Conservation (phyloP, 2,888 invertebrate species). For the Drosophila heteroneura region DNA sequence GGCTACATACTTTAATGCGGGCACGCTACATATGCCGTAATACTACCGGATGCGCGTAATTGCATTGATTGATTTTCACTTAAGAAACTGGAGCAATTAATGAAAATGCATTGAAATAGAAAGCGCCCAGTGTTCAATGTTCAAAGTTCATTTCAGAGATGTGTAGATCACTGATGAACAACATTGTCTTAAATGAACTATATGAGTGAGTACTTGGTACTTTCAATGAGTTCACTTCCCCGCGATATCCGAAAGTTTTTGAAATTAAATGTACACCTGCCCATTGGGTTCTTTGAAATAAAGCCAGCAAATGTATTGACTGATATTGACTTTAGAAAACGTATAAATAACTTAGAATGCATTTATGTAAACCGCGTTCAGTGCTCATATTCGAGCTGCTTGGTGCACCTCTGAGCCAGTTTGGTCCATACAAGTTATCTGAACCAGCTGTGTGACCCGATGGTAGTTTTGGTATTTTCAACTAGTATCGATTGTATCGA, state of each 20-base stretch:
- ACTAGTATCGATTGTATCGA: slow-evolving; percentile 4
- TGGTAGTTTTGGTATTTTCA: slow-evolving; percentile 16
- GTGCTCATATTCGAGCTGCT: neutral
- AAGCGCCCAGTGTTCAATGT: slow-evolving; percentile 52
- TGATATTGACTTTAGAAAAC: neutral
- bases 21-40: slow-evolving; percentile 55
- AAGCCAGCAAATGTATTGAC: neutral
- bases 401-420: slow-evolving; percentile 3
- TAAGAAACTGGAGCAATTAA: slow-evolving; percentile 69
- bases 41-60: slow-evolving; percentile 63
- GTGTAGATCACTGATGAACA: slow-evolving; percentile 1
- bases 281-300: neutral
- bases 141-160: slow-evolving; percentile 11
- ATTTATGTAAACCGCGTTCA: neutral
- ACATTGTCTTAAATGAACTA: neutral
- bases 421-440: neutral
- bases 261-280: neutral
- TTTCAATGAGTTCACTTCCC: neutral
- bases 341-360: neutral
- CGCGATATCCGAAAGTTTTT: neutral
- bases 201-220: neutral
- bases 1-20: slow-evolving; percentile 48
- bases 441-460: neutral
- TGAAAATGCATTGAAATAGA: slow-evolving; percentile 73
- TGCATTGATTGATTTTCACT: slow-evolving; percentile 73